phyloP scores from a whole-genome alignment of 92 coral and sea anemone genomes.

The Epizoanthus fatuus region DNA sequence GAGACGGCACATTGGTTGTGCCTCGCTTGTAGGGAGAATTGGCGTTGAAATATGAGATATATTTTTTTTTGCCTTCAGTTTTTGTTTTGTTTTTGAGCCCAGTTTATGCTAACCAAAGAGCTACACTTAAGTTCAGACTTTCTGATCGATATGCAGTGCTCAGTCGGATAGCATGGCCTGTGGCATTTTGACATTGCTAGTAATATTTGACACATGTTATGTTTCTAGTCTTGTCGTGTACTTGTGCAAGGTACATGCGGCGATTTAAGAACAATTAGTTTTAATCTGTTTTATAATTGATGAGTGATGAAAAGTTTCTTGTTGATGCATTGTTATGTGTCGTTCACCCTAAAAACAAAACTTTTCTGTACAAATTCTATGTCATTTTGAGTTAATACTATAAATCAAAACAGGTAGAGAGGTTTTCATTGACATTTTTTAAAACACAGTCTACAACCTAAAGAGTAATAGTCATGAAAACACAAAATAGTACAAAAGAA shows the following conservation, averaged over 20 bases:
- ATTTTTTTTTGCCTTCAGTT: conserved; percentile 14
- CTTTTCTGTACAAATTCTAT: conserved; percentile 20
- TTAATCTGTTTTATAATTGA: conserved; percentile 12
- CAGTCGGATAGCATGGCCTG: conserved; percentile 38
- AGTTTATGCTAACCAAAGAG: conserved; percentile 11
- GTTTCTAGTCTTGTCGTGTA: conserved; percentile 26
- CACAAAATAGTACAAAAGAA: no score
- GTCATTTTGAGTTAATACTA: conserved; percentile 29
- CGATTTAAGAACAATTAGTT: conserved; percentile 25
- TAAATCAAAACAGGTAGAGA: conserved; percentile 6
- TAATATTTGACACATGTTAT: conserved; percentile 27
- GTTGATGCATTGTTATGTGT: conserved; percentile 24
- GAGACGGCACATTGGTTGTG: conserved; percentile 48
- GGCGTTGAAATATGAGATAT: conserved; percentile 27
- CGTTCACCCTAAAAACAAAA: conserved; percentile 28
- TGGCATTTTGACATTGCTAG: conserved; percentile 31
- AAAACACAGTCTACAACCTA: no score
- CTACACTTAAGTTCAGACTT: conserved; percentile 5
- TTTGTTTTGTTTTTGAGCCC: background rate
- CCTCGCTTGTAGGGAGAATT: conserved; percentile 45
- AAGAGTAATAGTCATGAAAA: no score
- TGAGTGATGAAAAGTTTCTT: conserved; percentile 22
- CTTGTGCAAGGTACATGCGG: conserved; percentile 22
- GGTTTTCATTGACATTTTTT: no score
- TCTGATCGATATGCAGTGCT: conserved; percentile 31